Percentiles rank a stretch among this genome's conserved stretches.
Conservation (phyloP, 2,113 vertebrate genomes). For the Mixornis gularis region DNA sequence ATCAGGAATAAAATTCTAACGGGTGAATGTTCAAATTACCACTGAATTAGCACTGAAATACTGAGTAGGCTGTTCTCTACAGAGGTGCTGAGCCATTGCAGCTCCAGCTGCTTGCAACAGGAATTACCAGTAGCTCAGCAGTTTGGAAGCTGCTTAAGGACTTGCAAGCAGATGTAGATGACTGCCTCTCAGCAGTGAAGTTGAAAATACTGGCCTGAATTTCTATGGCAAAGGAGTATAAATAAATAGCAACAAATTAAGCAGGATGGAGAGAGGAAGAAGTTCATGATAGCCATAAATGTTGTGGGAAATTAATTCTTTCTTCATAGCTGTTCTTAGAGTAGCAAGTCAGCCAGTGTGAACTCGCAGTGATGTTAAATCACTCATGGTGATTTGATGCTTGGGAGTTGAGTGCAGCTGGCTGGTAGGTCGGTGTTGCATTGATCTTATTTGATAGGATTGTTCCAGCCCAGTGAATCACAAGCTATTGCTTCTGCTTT, state of each 20-base stretch:
- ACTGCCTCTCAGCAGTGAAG: background rate
- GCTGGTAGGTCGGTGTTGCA: background rate
- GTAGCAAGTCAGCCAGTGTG: background rate
- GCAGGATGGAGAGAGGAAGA: background rate
- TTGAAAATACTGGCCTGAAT: background rate
- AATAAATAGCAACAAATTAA: background rate
- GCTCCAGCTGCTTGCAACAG: background rate
- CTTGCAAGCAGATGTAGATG: background rate
- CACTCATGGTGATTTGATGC: background rate
- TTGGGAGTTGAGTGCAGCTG: background rate
- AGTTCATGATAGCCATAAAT: background rate
- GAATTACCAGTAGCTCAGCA: background rate
- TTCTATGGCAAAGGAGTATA: background rate
- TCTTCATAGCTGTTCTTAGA: background rate
- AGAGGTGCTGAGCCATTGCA: background rate
- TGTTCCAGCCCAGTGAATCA: background rate
- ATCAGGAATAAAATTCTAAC: background rate
- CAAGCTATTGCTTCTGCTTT: background rate
- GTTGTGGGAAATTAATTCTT: background rate
- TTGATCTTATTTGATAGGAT: background rate
- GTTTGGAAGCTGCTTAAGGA: background rate
- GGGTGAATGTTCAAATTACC: background rate
- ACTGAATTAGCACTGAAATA: background rate
- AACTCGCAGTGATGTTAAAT: background rate
- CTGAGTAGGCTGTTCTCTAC: background rate